These are phyloP conservation scores for Phenganax marumi DNA, from an alignment of 92 coral and sea anemone species.

Conservation along the genomic window DNA sequence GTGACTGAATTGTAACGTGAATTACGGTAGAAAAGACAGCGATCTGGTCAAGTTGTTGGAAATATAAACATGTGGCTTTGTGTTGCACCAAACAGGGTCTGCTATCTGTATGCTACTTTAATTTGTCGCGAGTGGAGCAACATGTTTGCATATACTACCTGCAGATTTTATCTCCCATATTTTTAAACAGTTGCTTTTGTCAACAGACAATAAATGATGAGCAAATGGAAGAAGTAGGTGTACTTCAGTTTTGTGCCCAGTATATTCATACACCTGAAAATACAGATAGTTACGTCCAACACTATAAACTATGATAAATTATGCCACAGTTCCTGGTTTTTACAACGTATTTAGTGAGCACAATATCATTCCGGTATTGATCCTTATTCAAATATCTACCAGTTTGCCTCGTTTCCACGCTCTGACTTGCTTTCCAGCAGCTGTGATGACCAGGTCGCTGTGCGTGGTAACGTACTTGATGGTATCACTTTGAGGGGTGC, in stretches of 20 bases:
- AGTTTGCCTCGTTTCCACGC: slow-evolving; percentile 91
- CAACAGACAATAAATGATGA: slow-evolving; percentile 79
- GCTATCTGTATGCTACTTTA: no score
- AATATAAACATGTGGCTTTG: no score
- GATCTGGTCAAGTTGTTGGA: no score
- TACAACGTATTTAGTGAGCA: background rate
- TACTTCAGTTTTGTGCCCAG: slow-evolving; percentile 72
- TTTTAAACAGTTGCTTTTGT: slow-evolving; percentile 68
- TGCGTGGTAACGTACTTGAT: slow-evolving; percentile 71
- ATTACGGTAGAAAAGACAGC: no score
- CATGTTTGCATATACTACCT: slow-evolving; percentile 46
- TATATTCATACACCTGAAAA: slow-evolving; percentile 63
- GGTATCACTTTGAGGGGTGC: slow-evolving; percentile 66
- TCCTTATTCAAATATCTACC: slow-evolving; percentile 45
- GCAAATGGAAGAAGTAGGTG: slow-evolving; percentile 79
- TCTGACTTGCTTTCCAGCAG: slow-evolving; percentile 66
- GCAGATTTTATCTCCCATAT: slow-evolving; percentile 72
- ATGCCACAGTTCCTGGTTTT: no score
- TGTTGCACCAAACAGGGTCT: no score
- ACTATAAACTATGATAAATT: no score
- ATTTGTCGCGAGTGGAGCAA: no score
- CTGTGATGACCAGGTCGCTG: slow-evolving; percentile 75
- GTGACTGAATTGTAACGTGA: no score
- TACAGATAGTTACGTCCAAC: background rate
- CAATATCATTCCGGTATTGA: background rate